Conservation (phyloP, 2,113 vertebrate species). For the Dromaius novaehollandiae region DNA sequence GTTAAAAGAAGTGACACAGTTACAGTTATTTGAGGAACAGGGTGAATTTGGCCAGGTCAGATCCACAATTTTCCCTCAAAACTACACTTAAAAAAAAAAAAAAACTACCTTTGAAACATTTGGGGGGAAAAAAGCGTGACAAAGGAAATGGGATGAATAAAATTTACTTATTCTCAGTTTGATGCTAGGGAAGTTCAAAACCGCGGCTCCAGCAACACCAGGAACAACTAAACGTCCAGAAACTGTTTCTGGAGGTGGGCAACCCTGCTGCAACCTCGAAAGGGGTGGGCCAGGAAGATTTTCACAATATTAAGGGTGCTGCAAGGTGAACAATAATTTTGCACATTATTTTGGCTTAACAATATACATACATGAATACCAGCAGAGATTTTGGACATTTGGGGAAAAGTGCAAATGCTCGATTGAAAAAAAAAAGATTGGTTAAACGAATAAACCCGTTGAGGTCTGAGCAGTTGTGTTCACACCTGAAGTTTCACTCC, state of each 20-base stretch:
- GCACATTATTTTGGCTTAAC: not conserved
- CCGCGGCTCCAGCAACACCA: not conserved
- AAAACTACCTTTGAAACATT: not conserved
- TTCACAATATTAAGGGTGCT: not conserved
- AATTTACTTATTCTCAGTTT: not conserved
- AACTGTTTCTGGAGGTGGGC: not conserved
- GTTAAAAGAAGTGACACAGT: not conserved
- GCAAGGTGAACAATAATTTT: not conserved
- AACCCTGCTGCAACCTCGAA: not conserved
- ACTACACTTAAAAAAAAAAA: not conserved
- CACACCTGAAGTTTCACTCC: not conserved
- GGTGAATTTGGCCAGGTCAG: not conserved
- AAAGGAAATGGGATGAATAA: not conserved
- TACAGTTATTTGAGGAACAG: not conserved
- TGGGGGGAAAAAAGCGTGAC: not conserved
- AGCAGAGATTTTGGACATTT: not conserved
- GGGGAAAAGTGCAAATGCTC: not conserved
- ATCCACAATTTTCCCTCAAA: not conserved
- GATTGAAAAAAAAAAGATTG: too few species aligned
- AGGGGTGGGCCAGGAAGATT: not conserved
- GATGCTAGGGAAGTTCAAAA: not conserved
- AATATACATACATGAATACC: fast-evolving
- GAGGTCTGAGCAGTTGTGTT: not conserved
- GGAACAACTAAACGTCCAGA: not conserved
- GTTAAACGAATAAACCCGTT: not conserved